phyloP scores from a whole-genome alignment of 2,113 vertebrate species.

The Amphilophus citrinellus region DNA sequence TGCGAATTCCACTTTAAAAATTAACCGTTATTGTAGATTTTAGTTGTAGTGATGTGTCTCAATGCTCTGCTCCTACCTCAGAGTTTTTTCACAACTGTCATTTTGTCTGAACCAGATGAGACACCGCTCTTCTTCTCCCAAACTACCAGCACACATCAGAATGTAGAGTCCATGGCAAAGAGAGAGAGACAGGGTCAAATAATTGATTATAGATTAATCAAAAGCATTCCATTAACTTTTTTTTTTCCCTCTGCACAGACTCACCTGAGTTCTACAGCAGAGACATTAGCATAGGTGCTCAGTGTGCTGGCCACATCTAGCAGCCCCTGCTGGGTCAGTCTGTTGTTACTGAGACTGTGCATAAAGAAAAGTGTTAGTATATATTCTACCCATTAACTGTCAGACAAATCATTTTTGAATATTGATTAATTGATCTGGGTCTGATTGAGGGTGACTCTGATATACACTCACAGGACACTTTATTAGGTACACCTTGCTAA shows the following conservation, averaged over 20 bases:
- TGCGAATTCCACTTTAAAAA: not conserved
- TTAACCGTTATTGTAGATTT: too few relatives aligned
- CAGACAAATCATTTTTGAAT: not conserved
- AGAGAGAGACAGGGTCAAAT: not conserved
- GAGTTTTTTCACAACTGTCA: slow-evolving; percentile 60
- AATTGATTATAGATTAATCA: not conserved
- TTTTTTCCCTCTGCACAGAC: not conserved
- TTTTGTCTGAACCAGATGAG: slow-evolving; percentile 76
- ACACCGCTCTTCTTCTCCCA: slow-evolving; percentile 78
- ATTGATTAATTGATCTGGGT: not conserved
- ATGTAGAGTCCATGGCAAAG: not conserved
- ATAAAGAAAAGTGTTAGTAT: not conserved
- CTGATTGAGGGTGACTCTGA: not conserved
- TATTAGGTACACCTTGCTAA: not conserved
- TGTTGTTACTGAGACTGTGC: slow-evolving; percentile 82
- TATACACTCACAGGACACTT: not conserved
- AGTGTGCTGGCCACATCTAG: slow-evolving; percentile 77
- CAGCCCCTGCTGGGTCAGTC: slow-evolving; percentile 70
- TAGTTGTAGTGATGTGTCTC: not conserved
- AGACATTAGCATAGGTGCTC: slow-evolving; percentile 69
- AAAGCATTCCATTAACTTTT: not conserved
- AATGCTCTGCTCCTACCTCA: slow-evolving; percentile 81
- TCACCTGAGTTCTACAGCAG: slow-evolving; percentile 84
- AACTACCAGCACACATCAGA: slow-evolving; percentile 69
- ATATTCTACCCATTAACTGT: not conserved